Percentiles rank a stretch among this genome's conserved stretches.
phyloP scores from a whole-genome alignment of 1,140 invertebrate species.

The Magallana ariakensis region DNA sequence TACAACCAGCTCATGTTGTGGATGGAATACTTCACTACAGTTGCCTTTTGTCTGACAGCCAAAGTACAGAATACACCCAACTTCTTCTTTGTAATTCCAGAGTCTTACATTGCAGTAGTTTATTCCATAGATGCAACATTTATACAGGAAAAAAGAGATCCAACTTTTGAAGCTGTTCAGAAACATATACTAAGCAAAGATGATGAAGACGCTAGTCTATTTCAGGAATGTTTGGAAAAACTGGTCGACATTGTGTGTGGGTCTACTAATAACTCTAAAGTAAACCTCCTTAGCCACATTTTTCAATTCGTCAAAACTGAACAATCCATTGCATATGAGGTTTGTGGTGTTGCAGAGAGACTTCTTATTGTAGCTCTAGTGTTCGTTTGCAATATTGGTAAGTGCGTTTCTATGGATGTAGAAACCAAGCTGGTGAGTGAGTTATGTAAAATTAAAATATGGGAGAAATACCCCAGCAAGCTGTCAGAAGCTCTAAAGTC shows the following conservation, averaged over 20 bases:
- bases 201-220: slow-evolving; percentile 2
- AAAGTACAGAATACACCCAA: slow-evolving; percentile 53
- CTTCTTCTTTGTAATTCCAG: slow-evolving; percentile 61
- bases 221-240: slow-evolving; percentile 27
- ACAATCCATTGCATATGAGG: slow-evolving; percentile 45
- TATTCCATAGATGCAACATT: slow-evolving; percentile 60
- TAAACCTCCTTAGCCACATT: slow-evolving; percentile 35
- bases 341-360: slow-evolving; percentile 62
- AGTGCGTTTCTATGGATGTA: slow-evolving; percentile 48
- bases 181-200: neutral
- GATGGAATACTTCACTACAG: slow-evolving; percentile 66
- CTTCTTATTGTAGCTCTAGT: slow-evolving; percentile 60
- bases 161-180: slow-evolving; percentile 54
- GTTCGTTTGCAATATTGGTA: slow-evolving; percentile 65
- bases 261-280: neutral
- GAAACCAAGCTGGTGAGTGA: slow-evolving; percentile 57
- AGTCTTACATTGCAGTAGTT: slow-evolving; percentile 57
- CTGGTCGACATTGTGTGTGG: slow-evolving; percentile 35
- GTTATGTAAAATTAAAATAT: slow-evolving; percentile 52
- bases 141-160: slow-evolving; percentile 31
- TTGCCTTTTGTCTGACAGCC: slow-evolving; percentile 59
- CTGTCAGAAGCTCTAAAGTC: slow-evolving; percentile 42
- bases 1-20: slow-evolving; percentile 61
- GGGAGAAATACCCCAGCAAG: slow-evolving; percentile 43
- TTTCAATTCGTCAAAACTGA: slow-evolving; percentile 39